phyloP scores from a whole-genome alignment of 2,797 vertebrate species.

The Helarctos malayanus region DNA sequence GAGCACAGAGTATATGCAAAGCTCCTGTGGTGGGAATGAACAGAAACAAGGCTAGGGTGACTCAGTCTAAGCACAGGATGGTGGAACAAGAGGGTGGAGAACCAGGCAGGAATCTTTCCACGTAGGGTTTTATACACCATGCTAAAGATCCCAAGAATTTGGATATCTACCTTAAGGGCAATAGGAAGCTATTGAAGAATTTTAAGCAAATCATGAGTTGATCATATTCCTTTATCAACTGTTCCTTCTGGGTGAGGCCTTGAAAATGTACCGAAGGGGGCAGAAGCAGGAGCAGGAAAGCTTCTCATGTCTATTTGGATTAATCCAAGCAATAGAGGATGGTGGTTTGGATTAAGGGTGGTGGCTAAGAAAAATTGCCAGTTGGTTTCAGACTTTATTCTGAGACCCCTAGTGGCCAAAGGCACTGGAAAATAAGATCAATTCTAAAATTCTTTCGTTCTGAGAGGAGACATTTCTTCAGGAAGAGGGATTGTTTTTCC shows the following conservation, averaged over 20 bases:
- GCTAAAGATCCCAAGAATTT: neutral
- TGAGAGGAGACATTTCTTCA: neutral
- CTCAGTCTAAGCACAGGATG: neutral
- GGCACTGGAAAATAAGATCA: neutral
- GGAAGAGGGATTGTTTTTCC: neutral
- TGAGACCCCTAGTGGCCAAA: neutral
- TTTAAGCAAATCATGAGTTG: neutral
- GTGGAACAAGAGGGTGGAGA: neutral
- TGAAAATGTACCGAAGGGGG: neutral
- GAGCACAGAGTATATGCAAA: neutral
- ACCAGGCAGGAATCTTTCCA: neutral
- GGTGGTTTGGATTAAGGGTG: neutral
- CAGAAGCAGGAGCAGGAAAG: neutral
- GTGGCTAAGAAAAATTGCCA: neutral
- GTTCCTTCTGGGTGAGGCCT: neutral
- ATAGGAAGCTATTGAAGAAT: neutral
- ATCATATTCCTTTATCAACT: neutral
- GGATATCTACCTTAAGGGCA: neutral
- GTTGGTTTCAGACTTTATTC: neutral
- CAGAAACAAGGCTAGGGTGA: neutral
- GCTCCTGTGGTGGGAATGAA: neutral
- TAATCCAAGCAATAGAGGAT: neutral
- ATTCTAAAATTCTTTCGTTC: neutral
- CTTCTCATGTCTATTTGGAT: neutral
- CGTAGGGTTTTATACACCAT: neutral